Evolutionary conservation across 2,797 vertebrate genomes (phyloP).

Genomic region (Morus bassanus): DNA sequence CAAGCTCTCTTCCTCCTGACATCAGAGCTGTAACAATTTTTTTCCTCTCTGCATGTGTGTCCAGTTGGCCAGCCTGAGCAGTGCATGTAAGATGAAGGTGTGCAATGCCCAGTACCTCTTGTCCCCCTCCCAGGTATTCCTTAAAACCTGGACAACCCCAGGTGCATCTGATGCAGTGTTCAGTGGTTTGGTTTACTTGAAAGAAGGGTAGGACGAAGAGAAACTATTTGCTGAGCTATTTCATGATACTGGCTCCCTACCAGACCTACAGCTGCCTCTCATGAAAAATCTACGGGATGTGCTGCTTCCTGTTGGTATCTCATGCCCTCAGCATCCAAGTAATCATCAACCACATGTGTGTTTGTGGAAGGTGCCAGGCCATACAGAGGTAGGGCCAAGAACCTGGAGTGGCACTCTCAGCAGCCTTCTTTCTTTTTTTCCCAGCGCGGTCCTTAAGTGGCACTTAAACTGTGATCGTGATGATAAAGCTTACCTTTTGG

Average conservation of each 20-base stretch:
- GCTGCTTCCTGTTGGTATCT: not conserved
- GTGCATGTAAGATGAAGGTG: not conserved
- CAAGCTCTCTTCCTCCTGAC: not conserved
- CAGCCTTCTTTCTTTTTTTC: not conserved
- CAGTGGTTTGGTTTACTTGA: not conserved
- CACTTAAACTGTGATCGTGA: not conserved
- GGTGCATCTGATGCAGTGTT: not conserved
- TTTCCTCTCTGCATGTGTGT: not conserved
- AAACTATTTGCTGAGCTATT: not conserved
- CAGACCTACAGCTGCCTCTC: not conserved
- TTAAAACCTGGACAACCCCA: no score
- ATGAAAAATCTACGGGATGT: not conserved
- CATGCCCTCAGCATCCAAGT: not conserved
- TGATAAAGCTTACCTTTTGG: not conserved
- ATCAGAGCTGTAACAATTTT: not conserved
- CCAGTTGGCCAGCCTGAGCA: not conserved
- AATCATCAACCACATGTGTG: rapidly evolving
- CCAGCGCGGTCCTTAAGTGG: not conserved
- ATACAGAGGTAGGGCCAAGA: no score
- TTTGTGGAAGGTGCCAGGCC: not conserved
- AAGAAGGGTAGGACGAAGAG: not conserved
- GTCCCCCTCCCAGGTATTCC: not conserved
- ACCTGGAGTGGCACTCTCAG: not conserved
- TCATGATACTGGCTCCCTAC: not conserved
- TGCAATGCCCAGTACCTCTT: not conserved